phyloP scores from a whole-genome alignment of 1,140 invertebrate species.

The Caenorhabditis tropicalis region DNA sequence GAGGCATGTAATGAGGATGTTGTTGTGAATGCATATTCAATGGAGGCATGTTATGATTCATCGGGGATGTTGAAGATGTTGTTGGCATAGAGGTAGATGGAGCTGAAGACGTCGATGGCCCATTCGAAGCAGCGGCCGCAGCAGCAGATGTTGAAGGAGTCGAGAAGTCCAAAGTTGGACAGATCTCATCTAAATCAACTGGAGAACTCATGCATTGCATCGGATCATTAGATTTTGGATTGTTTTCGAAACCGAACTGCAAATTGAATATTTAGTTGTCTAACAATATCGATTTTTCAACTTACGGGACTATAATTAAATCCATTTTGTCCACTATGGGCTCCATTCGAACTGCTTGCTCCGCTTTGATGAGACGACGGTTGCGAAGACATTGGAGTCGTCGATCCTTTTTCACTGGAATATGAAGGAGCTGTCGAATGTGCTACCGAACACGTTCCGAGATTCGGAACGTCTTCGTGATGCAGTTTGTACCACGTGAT shows the following conservation, averaged over 20 bases:
- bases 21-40: not conserved
- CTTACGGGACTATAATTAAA: constrained; percentile 11
- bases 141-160: not conserved
- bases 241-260: not conserved
- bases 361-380: constrained; percentile 26
- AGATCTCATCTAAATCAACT: constrained; percentile 11
- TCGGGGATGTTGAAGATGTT: not conserved
- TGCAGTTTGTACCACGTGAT: constrained; percentile 19
- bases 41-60: not conserved
- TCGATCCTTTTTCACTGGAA: not conserved
- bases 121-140: not conserved
- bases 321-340: not conserved
- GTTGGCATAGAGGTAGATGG: not conserved
- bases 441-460: not conserved
- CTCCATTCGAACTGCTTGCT: constrained; percentile 5
- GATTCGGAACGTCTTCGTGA: not conserved
- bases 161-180: not conserved
- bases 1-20: not conserved
- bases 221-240: not conserved
- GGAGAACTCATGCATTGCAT: constrained; percentile 1
- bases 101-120: not conserved
- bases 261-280: not conserved
- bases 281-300: too few species aligned
- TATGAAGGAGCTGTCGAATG: not conserved
- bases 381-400: constrained; percentile 28